A percentile compares a stretch with the other conserved stretches of the same genome.
Evolutionary conservation across 2,113 vertebrate genomes (phyloP).

Genomic region (Poeciliopsis turrubarensis): DNA sequence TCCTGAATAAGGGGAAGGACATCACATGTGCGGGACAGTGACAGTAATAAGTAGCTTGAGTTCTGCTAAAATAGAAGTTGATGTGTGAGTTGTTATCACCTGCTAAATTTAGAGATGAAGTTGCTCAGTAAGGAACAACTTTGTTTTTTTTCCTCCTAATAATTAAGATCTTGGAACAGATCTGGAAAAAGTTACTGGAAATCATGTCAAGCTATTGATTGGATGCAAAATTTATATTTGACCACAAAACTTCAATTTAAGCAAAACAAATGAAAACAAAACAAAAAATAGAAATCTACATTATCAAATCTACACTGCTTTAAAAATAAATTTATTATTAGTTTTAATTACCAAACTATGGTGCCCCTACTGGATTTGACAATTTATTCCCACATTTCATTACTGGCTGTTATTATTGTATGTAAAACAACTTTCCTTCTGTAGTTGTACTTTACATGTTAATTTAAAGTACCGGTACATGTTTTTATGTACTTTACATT

Average conservation of each 20-base stretch:
- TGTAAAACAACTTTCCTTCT: background rate
- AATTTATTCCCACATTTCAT: background rate
- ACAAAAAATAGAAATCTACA: background rate
- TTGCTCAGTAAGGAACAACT: background rate
- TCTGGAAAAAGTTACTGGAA: background rate
- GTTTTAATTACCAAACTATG: too few species aligned
- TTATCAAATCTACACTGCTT: too few species aligned
- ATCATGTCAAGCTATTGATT: background rate
- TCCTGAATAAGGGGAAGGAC: background rate
- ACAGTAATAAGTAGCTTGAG: background rate
- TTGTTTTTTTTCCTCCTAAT: background rate
- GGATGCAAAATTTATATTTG: background rate
- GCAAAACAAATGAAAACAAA: background rate
- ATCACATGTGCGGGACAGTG: background rate
- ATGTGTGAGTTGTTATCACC: background rate
- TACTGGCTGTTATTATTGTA: background rate
- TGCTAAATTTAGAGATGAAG: background rate
- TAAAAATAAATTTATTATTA: too few species aligned
- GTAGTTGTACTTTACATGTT: background rate
- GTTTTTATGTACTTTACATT: too few species aligned
- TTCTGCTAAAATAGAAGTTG: background rate
- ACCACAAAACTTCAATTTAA: background rate
- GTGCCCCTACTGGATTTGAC: too few species aligned
- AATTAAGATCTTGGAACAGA: background rate
- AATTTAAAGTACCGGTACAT: too few species aligned